Percentiles rank a stretch among this genome's conserved stretches.
Evolutionary conservation across 2,888 invertebrate genomes (phyloP).

Genomic region (Pristionchus exspectatus): DNA sequence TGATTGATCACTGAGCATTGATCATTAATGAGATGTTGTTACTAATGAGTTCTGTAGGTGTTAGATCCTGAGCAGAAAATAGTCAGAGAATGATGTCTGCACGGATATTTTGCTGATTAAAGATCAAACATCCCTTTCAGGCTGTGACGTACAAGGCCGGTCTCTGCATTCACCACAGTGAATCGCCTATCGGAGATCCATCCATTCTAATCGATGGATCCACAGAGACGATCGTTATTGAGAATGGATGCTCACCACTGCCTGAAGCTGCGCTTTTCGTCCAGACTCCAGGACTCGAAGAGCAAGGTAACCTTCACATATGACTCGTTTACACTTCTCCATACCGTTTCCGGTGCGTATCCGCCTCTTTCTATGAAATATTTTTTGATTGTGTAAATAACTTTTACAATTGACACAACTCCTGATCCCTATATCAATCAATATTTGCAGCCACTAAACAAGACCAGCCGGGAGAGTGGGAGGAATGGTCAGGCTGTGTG

Average conservation of each 20-base stretch:
- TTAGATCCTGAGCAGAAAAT: too few species aligned
- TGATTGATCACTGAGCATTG: neutral
- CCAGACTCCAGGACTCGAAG: neutral
- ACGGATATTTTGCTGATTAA: neutral
- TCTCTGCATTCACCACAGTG: constrained; percentile 67
- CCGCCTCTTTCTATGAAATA: too few species aligned
- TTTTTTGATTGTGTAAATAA: too few species aligned
- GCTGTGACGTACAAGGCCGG: constrained; percentile 67
- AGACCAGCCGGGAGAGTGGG: constrained; percentile 49
- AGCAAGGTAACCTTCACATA: neutral
- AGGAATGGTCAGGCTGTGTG: constrained; percentile 54
- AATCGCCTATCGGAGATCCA: constrained; percentile 59
- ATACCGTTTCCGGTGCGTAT: too few species aligned
- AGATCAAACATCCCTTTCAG: constrained; percentile 53
- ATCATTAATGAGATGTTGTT: neutral
- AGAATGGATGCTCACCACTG: constrained; percentile 65
- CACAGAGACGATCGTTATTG: constrained; percentile 67
- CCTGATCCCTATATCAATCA: too few species aligned
- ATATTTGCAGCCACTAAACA: neutral
- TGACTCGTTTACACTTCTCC: too few species aligned
- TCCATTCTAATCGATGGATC: constrained; percentile 62
- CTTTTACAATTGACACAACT: too few species aligned
- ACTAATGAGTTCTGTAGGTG: neutral
- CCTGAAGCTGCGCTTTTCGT: neutral
- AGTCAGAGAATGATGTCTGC: neutral